phyloP scores from a whole-genome alignment of 2,888 invertebrate genomes.

The Oscheius sp. region DNA sequence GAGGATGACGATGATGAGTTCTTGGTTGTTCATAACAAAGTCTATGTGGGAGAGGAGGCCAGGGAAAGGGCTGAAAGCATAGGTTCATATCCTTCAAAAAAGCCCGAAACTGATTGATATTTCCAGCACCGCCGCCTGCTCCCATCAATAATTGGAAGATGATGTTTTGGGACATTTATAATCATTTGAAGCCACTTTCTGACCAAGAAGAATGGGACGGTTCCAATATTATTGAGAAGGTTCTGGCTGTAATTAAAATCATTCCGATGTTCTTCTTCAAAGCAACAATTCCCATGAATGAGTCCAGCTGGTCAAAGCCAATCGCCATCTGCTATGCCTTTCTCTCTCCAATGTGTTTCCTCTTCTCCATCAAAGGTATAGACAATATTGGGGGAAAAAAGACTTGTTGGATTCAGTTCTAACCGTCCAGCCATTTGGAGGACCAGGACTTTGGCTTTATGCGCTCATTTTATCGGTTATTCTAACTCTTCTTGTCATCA shows the following conservation, averaged over 20 bases:
- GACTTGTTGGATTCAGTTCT: neutral
- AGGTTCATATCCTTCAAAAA: constrained; percentile 14
- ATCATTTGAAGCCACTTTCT: constrained; percentile 16
- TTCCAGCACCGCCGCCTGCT: constrained; percentile 13
- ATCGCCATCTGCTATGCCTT: constrained; percentile 75
- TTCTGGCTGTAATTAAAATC: constrained; percentile 38
- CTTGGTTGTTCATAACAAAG: constrained; percentile 46
- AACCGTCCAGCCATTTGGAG: constrained; percentile 8
- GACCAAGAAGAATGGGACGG: constrained; percentile 27
- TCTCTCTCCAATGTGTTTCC: constrained; percentile 71
- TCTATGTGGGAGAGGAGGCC: constrained; percentile 48
- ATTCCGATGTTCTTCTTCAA: constrained; percentile 75
- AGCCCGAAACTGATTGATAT: too few species aligned
- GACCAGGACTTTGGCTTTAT: constrained; percentile 48
- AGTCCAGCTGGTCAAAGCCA: constrained; percentile 75
- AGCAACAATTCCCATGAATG: constrained; percentile 76
- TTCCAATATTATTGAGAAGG: constrained; percentile 21
- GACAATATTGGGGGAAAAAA: neutral
- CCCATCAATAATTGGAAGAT: constrained; percentile 17
- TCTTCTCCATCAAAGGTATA: constrained; percentile 58
- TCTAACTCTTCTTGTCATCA: constrained; percentile 42
- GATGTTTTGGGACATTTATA: constrained; percentile 24
- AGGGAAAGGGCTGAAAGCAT: constrained; percentile 48
- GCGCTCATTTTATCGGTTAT: constrained; percentile 50
- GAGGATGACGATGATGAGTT: constrained; percentile 40